Base-by-base conservation (phyloP, 2,113 vertebrate species). In the Prunella fulvescens region DNA sequence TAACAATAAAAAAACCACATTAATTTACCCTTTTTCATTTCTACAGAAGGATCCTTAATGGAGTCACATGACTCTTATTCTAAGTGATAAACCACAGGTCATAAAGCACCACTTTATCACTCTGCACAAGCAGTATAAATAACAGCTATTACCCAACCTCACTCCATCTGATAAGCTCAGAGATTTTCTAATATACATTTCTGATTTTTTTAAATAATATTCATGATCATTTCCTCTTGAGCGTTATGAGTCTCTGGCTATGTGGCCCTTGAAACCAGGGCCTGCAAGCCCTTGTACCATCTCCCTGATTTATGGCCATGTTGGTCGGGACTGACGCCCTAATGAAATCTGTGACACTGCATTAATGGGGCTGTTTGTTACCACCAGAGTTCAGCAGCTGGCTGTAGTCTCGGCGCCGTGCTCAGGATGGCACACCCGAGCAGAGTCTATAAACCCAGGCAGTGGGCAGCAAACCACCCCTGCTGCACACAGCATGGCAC, bases 301-400 rank as follows among this genome's bases (percentile, higher is more conserved):
- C 98, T 97, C 93, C 88, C 86, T 98, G 98, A 99, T 99, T 99
- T 98, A 99, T 98, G 93, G 97, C 96, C 96, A 50, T 35, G 81
- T 92, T 95, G 94, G 96, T 97, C 93, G 92, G 93, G 97, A 97
- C 97, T 97, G 96, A 97, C 95, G 90, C 96, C 96, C 97, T 98
- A 97, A 94, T 98, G 97, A 98, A 98, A 98, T 98, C 97, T 97
- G 97, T 98, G 97, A 98, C 97, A 98, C 95, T 83, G 91, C 95
- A 78, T 97, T 98, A 98, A 98, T 97, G 97, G 98, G 98, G 97
- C 95, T 97, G 98, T 98, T 98, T 98, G 97, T 98, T 98, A 98
- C 97, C 95, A 95, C 91, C 18, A n/a, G 95, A 96, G 97, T 97
- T 97, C 96, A 96, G 97, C 71, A 95, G 88, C 95, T 92, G 89